Evolutionary conservation across 2,113 vertebrate genomes (phyloP).

Genomic region (Colossoma macropomum): DNA sequence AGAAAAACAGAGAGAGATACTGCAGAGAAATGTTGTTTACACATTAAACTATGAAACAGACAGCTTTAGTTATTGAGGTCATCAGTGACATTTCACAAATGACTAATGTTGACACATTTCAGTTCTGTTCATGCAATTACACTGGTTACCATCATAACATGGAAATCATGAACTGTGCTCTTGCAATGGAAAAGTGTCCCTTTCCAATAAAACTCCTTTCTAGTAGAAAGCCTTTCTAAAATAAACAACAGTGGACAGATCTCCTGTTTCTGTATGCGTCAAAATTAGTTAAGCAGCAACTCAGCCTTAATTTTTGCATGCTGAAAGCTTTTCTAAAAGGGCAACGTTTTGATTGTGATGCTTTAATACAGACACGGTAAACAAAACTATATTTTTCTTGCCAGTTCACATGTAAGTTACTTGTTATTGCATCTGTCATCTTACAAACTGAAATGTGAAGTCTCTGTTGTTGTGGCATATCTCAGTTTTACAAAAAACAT

Average conservation of each 20-base stretch:
- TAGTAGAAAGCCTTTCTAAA: no score
- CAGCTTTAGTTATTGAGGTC: constrained; percentile 4
- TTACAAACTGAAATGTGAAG: no score
- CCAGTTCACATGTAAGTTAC: no score
- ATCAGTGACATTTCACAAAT: constrained; percentile 1
- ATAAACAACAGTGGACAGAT: not conserved
- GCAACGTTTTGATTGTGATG: not conserved
- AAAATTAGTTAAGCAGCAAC: not conserved
- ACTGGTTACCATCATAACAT: not conserved
- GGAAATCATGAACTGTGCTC: not conserved
- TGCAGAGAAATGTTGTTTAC: constrained; percentile 13
- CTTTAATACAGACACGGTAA: not conserved
- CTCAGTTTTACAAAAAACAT: no score
- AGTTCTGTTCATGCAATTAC: not conserved
- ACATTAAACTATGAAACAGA: not conserved
- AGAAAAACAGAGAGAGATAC: not conserved
- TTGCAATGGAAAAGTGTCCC: not conserved
- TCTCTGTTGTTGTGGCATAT: no score
- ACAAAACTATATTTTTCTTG: no score
- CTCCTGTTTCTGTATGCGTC: not conserved
- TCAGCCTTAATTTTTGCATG: not conserved
- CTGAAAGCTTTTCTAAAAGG: not conserved
- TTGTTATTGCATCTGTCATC: no score
- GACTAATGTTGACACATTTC: not conserved
- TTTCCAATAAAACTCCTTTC: not conserved